Conservation (phyloP, 2,797 vertebrate genomes). For the Aphelocoma californica region DNA sequence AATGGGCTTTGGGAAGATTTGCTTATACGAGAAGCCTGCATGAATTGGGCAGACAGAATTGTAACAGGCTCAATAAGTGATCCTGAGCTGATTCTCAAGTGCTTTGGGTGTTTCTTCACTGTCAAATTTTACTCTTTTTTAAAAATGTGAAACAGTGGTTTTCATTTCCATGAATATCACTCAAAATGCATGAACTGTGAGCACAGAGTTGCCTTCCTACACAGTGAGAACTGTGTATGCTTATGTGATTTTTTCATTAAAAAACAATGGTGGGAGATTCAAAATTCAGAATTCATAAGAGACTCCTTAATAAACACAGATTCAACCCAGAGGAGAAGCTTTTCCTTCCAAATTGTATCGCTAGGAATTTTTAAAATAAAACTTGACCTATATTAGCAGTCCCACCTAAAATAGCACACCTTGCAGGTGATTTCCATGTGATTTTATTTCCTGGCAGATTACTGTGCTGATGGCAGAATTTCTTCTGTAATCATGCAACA, state of each 20-base stretch:
- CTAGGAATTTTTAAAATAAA: not conserved
- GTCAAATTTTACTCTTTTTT: not conserved
- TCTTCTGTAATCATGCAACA: not conserved
- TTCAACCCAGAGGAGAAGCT: not conserved
- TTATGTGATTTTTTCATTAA: not conserved
- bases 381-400: slow-evolving; percentile 32
- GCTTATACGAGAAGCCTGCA: not conserved
- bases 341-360: not conserved
- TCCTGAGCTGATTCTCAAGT: not conserved
- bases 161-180: not conserved
- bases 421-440: slow-evolving; percentile 36
- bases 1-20: not conserved
- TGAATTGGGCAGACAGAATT: not conserved
- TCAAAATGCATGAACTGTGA: not conserved
- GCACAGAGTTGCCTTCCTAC: not conserved
- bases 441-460: not conserved
- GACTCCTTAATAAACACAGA: not conserved
- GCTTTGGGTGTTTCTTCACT: not conserved
- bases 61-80: slow-evolving; percentile 3
- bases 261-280: not conserved
- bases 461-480: not conserved
- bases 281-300: not conserved
- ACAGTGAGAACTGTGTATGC: not conserved
- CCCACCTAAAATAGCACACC: not conserved
- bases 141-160: not conserved